Evolutionary conservation across 1,140 invertebrate species (phyloP).

Genomic region (Pogonognathellus flavescens): DNA sequence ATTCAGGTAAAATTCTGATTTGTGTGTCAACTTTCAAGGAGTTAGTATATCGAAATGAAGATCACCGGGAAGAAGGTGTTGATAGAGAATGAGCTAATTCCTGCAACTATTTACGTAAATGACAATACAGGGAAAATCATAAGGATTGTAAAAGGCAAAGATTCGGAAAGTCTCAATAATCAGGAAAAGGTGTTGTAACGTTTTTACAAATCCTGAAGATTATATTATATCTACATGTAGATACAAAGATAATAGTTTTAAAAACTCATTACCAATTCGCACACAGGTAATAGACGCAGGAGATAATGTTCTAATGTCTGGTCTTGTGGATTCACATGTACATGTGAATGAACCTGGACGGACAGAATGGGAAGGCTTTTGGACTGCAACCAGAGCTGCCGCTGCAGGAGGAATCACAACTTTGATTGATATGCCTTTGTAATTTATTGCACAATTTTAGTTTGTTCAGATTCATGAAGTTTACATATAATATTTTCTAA

Average conservation of each 20-base stretch:
- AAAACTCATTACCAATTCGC: background rate
- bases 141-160: slow-evolving; percentile 29
- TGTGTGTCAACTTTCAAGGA: too few species aligned
- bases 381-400: slow-evolving; percentile 78
- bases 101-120: slow-evolving; percentile 61
- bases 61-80: slow-evolving; percentile 63
- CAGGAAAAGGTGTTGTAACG: background rate
- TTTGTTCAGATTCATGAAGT: too few species aligned
- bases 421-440: slow-evolving; percentile 82
- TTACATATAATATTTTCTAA: too few species aligned
- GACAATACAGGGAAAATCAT: slow-evolving; percentile 62
- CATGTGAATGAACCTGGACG: slow-evolving; percentile 89
- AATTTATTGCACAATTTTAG: slow-evolving; percentile 40
- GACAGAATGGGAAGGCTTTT: slow-evolving; percentile 81
- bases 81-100: slow-evolving; percentile 54
- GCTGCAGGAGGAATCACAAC: slow-evolving; percentile 82
- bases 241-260: too few species aligned
- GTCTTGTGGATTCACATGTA: slow-evolving; percentile 89
- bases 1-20: too few species aligned
- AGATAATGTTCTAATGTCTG: slow-evolving; percentile 79
- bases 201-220: background rate
- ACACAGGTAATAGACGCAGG: slow-evolving; percentile 76
- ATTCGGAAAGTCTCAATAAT: background rate
- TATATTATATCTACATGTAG: too few species aligned
- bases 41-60: too few species aligned